These are phyloP conservation scores for Xestia ashworthii DNA, from an alignment of 2,888 invertebrate genomes.

Conservation along the genomic window DNA sequence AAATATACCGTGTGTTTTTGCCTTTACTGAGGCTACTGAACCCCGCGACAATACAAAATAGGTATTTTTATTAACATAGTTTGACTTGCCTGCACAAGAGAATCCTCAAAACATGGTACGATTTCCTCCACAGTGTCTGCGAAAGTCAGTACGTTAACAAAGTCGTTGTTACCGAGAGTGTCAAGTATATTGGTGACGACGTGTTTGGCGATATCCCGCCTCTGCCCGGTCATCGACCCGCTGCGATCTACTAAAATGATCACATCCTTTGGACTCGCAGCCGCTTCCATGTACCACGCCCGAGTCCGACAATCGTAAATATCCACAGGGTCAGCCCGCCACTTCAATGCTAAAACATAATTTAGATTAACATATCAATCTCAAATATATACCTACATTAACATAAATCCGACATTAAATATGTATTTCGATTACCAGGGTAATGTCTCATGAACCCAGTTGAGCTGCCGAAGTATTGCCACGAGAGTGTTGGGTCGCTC, in stretches of 20 bases:
- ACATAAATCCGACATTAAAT: background rate
- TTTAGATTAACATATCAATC: background rate
- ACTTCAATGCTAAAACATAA: constrained; percentile 92
- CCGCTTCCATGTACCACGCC: constrained; percentile 99
- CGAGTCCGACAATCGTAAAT: constrained; percentile 98
- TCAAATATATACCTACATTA: background rate
- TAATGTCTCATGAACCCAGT: constrained; percentile 99
- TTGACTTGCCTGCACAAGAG: constrained; percentile 95
- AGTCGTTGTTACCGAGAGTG: constrained; percentile 99
- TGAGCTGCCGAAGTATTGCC: constrained; percentile 99
- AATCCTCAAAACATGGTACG: constrained; percentile 97
- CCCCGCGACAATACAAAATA: background rate
- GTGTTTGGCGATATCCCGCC: constrained; percentile 97
- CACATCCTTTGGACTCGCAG: constrained; percentile 98
- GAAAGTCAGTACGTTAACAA: constrained; percentile 98
- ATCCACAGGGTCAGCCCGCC: constrained; percentile 96
- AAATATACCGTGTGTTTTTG: constrained; percentile 2
- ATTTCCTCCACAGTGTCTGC: constrained; percentile 95
- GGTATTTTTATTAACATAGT: background rate
- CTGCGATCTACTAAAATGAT: constrained; percentile 96
- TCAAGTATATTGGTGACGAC: constrained; percentile 97
- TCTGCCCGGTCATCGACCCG: constrained; percentile 97
- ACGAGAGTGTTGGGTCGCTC: constrained; percentile 96
- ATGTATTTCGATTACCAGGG: constrained; percentile 92
- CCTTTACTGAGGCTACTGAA: background rate